Conservation (phyloP, 2,888 invertebrate species). For the Phyto melanocephala region DNA sequence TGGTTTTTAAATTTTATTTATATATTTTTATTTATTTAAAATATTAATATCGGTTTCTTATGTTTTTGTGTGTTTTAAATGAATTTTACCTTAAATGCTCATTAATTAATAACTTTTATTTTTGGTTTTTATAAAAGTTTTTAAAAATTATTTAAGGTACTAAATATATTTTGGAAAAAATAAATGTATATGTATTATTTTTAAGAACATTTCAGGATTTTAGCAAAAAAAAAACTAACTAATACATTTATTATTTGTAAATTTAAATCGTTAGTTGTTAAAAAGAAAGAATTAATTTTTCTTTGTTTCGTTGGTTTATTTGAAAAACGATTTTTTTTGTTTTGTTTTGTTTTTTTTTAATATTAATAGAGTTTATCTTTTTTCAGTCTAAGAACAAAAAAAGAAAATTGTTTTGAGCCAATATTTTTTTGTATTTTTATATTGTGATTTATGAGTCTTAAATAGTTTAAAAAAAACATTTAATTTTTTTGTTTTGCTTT, state of each 20-base stretch:
- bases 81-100: neutral
- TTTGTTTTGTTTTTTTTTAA: neutral
- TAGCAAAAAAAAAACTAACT: constrained; percentile 24
- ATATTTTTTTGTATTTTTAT: neutral
- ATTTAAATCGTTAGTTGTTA: constrained; percentile 25
- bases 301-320: constrained; percentile 61
- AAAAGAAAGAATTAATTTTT: constrained; percentile 19
- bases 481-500: neutral
- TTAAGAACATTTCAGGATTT: constrained; percentile 36
- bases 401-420: constrained; percentile 30
- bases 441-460: neutral
- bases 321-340: constrained; percentile 51
- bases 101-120: neutral
- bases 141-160: constrained; percentile 54
- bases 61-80: neutral
- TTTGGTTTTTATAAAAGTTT: constrained; percentile 23
- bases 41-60: constrained; percentile 27
- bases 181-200: neutral
- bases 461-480: neutral
- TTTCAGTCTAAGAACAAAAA: constrained; percentile 55
- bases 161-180: constrained; percentile 44
- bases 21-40: neutral
- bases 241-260: neutral
- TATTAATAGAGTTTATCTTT: neutral
- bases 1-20: constrained; percentile 13